A percentile compares a stretch with the other conserved stretches of the same genome.
phyloP scores from a whole-genome alignment of 2,888 invertebrate genomes.

The Mantis religiosa region DNA sequence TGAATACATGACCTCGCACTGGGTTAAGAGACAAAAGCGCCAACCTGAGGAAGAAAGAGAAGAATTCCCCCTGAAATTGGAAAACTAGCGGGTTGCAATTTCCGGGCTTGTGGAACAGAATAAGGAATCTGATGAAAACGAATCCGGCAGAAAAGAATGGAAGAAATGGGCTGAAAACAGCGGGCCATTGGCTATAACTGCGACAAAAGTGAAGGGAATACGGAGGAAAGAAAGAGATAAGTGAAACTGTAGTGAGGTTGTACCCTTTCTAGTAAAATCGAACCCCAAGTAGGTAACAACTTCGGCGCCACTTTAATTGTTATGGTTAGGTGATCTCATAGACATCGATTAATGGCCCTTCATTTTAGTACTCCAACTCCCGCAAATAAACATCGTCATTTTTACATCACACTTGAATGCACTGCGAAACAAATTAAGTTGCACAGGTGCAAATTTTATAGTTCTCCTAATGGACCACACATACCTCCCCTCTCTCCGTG shows the following conservation, averaged over 20 bases:
- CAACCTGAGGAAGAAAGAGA: neutral
- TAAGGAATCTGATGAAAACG: constrained; percentile 10
- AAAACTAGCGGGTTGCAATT: constrained; percentile 13
- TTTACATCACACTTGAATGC: no score
- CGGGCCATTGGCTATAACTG: neutral
- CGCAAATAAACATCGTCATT: neutral
- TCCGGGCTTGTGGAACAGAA: constrained; percentile 8
- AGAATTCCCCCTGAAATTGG: constrained; percentile 13
- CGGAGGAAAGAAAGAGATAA: neutral
- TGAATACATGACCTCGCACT: constrained; percentile 16
- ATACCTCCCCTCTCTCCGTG: no score
- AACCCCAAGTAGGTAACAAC: neutral
- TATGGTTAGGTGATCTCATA: neutral
- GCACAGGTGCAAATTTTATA: no score
- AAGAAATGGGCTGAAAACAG: constrained; percentile 9
- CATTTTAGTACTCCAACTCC: neutral
- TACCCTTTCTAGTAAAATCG: neutral
- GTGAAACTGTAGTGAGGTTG: no score
- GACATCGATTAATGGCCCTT: neutral
- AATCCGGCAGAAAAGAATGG: constrained; percentile 2
- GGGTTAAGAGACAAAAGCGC: constrained; percentile 2
- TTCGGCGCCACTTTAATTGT: neutral
- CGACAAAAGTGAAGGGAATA: neutral
- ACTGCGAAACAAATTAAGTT: no score
- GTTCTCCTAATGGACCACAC: no score